Evolutionary conservation across 1,140 invertebrate genomes (phyloP).

Genomic region (Ostrea denselamellosa): DNA sequence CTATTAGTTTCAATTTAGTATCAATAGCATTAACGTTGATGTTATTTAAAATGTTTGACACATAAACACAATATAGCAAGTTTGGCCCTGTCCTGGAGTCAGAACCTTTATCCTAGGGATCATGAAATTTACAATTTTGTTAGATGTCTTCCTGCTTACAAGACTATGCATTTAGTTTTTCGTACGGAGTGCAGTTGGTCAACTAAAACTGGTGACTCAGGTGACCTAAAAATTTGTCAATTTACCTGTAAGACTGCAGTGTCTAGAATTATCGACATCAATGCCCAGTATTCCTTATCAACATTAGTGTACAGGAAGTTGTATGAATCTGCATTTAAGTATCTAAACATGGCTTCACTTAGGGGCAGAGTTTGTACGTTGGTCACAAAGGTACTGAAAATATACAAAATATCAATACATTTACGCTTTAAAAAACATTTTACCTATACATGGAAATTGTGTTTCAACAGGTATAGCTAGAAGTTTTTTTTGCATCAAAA

Average conservation of each 20-base stretch:
- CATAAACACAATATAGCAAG: too few species aligned
- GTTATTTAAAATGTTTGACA: too few species aligned
- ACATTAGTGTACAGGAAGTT: slow-evolving; percentile 63
- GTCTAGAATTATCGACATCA: slow-evolving; percentile 65
- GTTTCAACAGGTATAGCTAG: not conserved
- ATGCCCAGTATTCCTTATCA: slow-evolving; percentile 56
- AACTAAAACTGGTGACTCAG: too few species aligned
- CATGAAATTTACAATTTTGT: too few species aligned
- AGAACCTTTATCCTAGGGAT: too few species aligned
- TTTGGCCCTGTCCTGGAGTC: too few species aligned
- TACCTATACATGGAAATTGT: not conserved
- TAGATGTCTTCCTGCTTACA: too few species aligned
- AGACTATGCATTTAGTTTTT: too few species aligned
- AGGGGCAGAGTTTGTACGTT: slow-evolving; percentile 44
- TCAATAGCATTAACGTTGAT: too few species aligned
- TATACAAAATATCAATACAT: not conserved
- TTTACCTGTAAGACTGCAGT: slow-evolving; percentile 66
- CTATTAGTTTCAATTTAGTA: too few species aligned
- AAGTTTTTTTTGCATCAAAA: not conserved
- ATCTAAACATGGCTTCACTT: slow-evolving; percentile 45
- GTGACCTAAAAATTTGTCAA: not conserved
- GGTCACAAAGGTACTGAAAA: slow-evolving; percentile 1
- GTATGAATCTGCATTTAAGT: slow-evolving; percentile 46
- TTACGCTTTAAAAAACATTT: not conserved
- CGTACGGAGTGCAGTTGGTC: too few species aligned